phyloP scores from a whole-genome alignment of 2,888 invertebrate species.

The Sisyra terminalis region DNA sequence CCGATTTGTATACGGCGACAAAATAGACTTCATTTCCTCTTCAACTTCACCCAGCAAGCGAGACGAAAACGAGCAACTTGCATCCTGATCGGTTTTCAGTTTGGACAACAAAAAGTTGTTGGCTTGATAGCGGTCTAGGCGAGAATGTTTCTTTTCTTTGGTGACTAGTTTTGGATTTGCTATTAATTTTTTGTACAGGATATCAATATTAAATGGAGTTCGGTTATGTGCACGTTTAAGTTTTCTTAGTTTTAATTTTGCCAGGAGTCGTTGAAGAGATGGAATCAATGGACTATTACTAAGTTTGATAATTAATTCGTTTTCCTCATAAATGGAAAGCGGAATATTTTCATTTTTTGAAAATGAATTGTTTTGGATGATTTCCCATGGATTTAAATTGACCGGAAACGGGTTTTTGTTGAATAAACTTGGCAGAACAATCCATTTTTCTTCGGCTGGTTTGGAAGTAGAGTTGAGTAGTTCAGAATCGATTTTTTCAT shows the following conservation, averaged over 20 bases:
- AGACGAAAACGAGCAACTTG: constrained; percentile 25
- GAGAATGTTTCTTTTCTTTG: neutral
- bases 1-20: constrained; percentile 54
- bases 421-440: too few species aligned
- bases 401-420: too few species aligned
- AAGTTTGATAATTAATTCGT: constrained; percentile 1
- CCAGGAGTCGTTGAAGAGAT: constrained; percentile 1
- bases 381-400: too few species aligned
- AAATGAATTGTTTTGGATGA: too few species aligned
- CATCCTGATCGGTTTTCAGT: constrained; percentile 15
- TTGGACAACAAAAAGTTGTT: constrained; percentile 1
- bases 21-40: constrained; percentile 35
- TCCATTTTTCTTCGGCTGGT: too few species aligned
- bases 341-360: neutral
- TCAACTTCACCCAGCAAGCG: constrained; percentile 30
- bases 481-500: too few species aligned
- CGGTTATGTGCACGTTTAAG: constrained; percentile 36
- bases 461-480: too few species aligned
- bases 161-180: neutral
- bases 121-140: constrained; percentile 3
- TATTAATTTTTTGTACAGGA: constrained; percentile 9
- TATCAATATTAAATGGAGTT: constrained; percentile 39
- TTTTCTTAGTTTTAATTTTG: constrained; percentile 37
- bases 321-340: constrained; percentile 5
- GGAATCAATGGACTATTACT: neutral